Conservation (phyloP, 1,140 invertebrate species). For the Diuraphis noxia region DNA sequence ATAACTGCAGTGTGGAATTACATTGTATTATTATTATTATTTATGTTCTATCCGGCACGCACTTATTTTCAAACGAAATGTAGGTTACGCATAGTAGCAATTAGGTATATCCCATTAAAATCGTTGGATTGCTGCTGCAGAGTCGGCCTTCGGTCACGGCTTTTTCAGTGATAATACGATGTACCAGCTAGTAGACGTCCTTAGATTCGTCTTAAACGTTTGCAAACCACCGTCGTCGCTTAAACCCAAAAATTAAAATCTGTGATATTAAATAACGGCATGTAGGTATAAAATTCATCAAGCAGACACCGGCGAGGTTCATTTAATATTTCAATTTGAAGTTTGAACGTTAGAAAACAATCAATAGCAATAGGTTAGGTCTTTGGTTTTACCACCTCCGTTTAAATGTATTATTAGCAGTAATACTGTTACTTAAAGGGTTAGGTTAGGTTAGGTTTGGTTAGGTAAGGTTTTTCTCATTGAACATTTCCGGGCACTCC, state of each 20-base stretch:
- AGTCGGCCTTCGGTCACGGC: not conserved
- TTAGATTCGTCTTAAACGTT: not conserved
- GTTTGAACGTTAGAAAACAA: not conserved
- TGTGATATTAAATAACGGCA: too few relatives aligned
- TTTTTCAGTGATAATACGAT: not conserved
- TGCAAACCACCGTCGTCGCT: not conserved
- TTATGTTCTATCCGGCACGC: not conserved
- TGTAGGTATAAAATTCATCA: not conserved
- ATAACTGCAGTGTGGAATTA: not conserved
- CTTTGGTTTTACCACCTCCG: too few relatives aligned
- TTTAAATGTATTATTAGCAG: too few relatives aligned
- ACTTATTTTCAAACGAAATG: not conserved
- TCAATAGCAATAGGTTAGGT: too few relatives aligned
- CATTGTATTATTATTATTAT: not conserved
- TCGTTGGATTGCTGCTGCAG: not conserved
- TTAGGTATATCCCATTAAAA: not conserved
- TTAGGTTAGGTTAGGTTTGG: too few relatives aligned
- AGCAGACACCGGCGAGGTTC: not conserved
- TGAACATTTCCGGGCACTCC: too few relatives aligned
- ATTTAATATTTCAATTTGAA: not conserved
- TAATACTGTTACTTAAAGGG: too few relatives aligned
- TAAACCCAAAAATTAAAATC: not conserved
- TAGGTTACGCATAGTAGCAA: not conserved
- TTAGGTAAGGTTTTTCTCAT: too few relatives aligned
- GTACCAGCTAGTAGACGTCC: not conserved